Evolutionary conservation across 2,797 vertebrate genomes (phyloP), one percentile per base, ranked within the genome.

Genomic region (Lepilemur ruficaudatus): DNA sequence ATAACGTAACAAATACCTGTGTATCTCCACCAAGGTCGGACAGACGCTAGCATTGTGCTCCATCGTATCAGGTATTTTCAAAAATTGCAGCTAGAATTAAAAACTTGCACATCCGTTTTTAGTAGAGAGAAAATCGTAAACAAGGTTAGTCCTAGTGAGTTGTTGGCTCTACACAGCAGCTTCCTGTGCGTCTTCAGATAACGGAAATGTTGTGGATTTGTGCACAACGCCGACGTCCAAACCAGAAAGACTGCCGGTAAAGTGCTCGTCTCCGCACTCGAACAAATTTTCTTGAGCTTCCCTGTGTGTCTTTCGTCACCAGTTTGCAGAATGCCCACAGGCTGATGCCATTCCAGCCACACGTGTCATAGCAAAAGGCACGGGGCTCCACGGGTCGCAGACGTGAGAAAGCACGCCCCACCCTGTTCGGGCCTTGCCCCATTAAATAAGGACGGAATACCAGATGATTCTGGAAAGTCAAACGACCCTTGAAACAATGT

Each of bases 61-160:
- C 43, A 65, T 48, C 18, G 35, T 65, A 69, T 72, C 23, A 86
- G 38, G 61, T 63, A 23, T 48, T 95, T 82, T n/a, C 15, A 2
- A 30, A 41, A 92, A 88, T 30, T 91, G 35, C 48, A 52, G 70
- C 35, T 50, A 90, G 95, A 91, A 43, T 76, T 41, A 92, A 92
- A 87, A 30, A 20, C 50, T 79, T 85, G 41, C 7, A 5, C 82
- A 63, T 94, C 17, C 96, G 52, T 78, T 96, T 95, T 92, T 88
- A 84, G 78, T 88, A 72, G 59, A 20, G 28, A 11, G 52, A 38
- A 89, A 90, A 88, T 10, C 30, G 70, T 61, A 52, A 91, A 81
- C 41, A 81, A 48, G 4, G 85, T 86, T 69, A 61, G 48, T 75
- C 79, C 65, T 46, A 57, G 63, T 20, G 50, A 57, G 32, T 78